A percentile compares a stretch with the other conserved stretches of the same genome.
phyloP scores from a whole-genome alignment of 2,888 invertebrate species.

The Pseudococcus viburni region DNA sequence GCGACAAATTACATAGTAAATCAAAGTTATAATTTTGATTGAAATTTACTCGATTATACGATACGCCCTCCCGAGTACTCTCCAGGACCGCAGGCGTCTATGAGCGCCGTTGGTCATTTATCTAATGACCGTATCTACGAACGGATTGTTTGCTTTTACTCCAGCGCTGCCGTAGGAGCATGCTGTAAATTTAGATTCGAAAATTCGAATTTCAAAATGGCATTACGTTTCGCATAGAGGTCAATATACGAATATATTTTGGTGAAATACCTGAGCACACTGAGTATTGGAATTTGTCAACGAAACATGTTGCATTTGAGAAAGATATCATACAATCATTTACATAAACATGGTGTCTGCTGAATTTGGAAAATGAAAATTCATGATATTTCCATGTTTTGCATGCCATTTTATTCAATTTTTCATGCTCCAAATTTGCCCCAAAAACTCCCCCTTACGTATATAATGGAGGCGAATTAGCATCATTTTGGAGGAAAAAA shows the following conservation, averaged over 20 bases:
- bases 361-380: no score
- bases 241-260: background rate
- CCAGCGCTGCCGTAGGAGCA: background rate
- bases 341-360: no score
- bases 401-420: no score
- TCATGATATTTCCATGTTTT: no score
- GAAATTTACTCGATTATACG: conserved; percentile 25
- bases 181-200: background rate
- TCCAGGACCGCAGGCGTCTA: background rate
- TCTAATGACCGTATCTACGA: conserved; percentile 26
- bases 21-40: conserved; percentile 28
- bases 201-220: conserved; percentile 6
- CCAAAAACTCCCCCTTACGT: no score
- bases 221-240: background rate
- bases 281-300: background rate
- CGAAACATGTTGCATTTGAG: background rate
- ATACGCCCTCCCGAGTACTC: background rate
- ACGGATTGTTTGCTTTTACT: background rate
- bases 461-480: no score
- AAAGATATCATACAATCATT: background rate
- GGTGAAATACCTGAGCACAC: background rate
- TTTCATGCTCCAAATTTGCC: no score
- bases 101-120: background rate
- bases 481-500: no score
- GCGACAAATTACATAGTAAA: conserved; percentile 14